A percentile compares a stretch with the other conserved stretches of the same genome.
Conservation (phyloP, 1,140 invertebrate species). For the Diorhabda elongata region DNA sequence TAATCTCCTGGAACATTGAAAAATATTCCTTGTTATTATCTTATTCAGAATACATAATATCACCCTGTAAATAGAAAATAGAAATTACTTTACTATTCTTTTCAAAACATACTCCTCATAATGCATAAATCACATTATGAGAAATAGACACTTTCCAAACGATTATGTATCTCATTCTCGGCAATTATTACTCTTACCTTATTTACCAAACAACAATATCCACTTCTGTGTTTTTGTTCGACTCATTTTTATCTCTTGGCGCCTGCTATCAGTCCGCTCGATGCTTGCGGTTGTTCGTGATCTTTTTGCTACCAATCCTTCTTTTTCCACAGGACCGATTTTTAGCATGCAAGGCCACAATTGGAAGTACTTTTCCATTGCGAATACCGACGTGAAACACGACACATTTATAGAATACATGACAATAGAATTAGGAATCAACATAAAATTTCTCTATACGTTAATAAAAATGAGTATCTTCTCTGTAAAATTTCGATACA, state of each 20-base stretch:
- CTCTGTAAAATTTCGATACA: too few relatives aligned
- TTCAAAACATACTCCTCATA: neutral
- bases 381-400: too few relatives aligned
- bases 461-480: too few relatives aligned
- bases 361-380: too few relatives aligned
- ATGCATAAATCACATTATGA: constrained; percentile 1
- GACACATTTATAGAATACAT: too few relatives aligned
- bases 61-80: too few relatives aligned
- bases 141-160: neutral
- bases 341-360: neutral
- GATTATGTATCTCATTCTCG: constrained; percentile 2
- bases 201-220: neutral
- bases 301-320: neutral
- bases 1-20: too few relatives aligned
- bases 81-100: neutral
- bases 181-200: neutral
- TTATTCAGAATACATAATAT: too few relatives aligned
- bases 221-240: constrained; percentile 2
- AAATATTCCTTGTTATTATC: too few relatives aligned
- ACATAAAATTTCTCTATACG: too few relatives aligned
- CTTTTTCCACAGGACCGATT: neutral
- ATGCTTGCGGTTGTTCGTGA: neutral
- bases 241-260: neutral
- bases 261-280: neutral
- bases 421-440: too few relatives aligned